These are phyloP conservation scores for Bujurquina vittata DNA, from an alignment of 2,113 vertebrate species.

Conservation along the genomic window DNA sequence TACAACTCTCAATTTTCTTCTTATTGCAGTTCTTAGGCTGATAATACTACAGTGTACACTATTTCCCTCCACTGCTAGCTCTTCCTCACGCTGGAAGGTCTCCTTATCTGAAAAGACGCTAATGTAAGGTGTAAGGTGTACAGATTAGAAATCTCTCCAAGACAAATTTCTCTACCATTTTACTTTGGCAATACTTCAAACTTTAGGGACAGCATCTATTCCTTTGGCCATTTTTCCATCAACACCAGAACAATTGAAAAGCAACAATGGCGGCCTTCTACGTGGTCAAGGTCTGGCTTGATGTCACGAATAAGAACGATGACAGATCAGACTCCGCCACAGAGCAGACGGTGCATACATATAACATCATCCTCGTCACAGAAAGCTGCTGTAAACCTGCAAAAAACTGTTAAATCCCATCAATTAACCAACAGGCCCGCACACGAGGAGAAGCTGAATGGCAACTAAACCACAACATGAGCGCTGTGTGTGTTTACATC, in stretches of 20 bases:
- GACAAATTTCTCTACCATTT: neutral
- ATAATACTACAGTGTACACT: neutral
- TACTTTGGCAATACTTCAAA: neutral
- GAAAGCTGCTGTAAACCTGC: neutral
- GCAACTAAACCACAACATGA: constrained; percentile 72
- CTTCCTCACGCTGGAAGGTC: neutral
- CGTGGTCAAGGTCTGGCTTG: neutral
- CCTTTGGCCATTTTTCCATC: neutral
- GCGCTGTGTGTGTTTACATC: constrained; percentile 80
- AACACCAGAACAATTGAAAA: neutral
- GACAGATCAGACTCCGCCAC: neutral
- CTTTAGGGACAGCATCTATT: neutral
- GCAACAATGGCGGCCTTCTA: neutral
- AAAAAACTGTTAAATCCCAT: neutral
- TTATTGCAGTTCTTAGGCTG: constrained; percentile 1
- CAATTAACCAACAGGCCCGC: constrained; percentile 52
- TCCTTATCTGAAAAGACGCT: neutral
- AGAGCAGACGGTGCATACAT: neutral
- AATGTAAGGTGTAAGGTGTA: neutral
- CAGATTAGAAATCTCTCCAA: neutral
- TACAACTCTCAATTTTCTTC: neutral
- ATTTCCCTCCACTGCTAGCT: neutral
- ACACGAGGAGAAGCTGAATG: constrained; percentile 35
- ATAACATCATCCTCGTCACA: neutral
- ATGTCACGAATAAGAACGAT: neutral